Percentiles rank a stretch among this genome's conserved stretches.
Conservation (phyloP, 2,113 vertebrate species). For the Sclerurus mexicanus region DNA sequence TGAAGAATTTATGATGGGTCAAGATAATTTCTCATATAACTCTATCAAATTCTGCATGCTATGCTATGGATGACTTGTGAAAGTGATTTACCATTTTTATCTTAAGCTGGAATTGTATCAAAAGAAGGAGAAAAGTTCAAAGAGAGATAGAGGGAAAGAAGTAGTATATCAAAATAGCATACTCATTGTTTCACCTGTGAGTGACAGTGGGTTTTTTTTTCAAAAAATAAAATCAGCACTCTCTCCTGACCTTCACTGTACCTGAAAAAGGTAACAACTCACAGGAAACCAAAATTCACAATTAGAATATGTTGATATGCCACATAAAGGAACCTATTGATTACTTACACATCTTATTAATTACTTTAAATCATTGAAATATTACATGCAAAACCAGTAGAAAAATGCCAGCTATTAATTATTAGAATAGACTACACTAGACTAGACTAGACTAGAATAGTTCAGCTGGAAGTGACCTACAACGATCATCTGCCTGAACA, state of each 20-base stretch:
- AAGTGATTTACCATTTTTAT: neutral
- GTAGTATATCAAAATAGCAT: neutral
- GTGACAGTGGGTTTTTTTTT: fast-evolving
- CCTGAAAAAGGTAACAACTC: neutral
- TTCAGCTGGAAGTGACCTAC: neutral
- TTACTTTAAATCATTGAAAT: neutral
- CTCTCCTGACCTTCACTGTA: neutral
- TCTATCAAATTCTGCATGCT: neutral
- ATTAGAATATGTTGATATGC: neutral
- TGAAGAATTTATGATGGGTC: neutral
- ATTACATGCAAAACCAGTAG: neutral
- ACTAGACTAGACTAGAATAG: neutral
- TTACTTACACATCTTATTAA: neutral
- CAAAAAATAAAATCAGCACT: neutral
- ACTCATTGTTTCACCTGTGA: neutral
- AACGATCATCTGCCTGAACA: neutral
- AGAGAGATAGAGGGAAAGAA: neutral
- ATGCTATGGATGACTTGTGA: neutral
- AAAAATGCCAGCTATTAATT: neutral
- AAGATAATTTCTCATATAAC: neutral
- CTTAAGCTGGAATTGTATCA: neutral
- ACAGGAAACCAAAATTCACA: neutral
- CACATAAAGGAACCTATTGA: neutral
- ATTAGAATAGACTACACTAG: neutral
- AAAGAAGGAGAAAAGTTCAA: neutral